Conservation (phyloP, 2,888 invertebrate species). For the Chrysina gloriosa region DNA sequence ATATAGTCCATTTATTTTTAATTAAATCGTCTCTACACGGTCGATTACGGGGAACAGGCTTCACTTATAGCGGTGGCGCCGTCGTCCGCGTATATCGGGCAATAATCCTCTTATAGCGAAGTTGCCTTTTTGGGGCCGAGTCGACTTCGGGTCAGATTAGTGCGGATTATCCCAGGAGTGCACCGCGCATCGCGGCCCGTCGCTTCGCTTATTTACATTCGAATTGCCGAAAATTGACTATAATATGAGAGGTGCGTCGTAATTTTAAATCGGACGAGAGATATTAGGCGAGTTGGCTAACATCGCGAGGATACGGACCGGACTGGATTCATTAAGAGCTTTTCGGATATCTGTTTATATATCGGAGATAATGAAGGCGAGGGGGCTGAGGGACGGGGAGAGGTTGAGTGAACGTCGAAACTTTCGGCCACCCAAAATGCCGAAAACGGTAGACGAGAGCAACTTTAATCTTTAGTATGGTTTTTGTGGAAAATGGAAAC, state of each 20-base stretch:
- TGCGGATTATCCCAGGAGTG: slow-evolving; percentile 58
- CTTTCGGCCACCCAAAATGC: too few species aligned
- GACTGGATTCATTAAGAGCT: too few species aligned
- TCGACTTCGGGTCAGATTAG: slow-evolving; percentile 59
- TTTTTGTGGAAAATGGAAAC: too few species aligned
- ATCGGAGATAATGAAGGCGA: too few species aligned
- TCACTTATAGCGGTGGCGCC: slow-evolving; percentile 58
- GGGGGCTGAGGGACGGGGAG: too few species aligned
- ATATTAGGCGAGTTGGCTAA: not conserved
- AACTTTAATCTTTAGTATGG: too few species aligned
- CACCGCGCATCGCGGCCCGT: slow-evolving; percentile 51
- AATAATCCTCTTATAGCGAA: slow-evolving; percentile 61
- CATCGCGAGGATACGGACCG: too few species aligned
- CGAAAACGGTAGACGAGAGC: too few species aligned
- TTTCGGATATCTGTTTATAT: too few species aligned
- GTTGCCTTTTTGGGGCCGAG: slow-evolving; percentile 61
- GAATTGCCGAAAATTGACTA: slow-evolving; percentile 52
- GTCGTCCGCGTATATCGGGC: slow-evolving; percentile 62
- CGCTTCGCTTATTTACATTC: slow-evolving; percentile 55
- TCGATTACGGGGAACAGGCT: slow-evolving; percentile 55
- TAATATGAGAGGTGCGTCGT: slow-evolving; percentile 19
- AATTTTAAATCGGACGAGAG: not conserved
- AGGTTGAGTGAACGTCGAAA: too few species aligned
- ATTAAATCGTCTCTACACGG: slow-evolving; percentile 59
- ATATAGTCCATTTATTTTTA: slow-evolving; percentile 48